Conservation (phyloP, 2,888 invertebrate genomes). For the Mesoligia furuncula region DNA sequence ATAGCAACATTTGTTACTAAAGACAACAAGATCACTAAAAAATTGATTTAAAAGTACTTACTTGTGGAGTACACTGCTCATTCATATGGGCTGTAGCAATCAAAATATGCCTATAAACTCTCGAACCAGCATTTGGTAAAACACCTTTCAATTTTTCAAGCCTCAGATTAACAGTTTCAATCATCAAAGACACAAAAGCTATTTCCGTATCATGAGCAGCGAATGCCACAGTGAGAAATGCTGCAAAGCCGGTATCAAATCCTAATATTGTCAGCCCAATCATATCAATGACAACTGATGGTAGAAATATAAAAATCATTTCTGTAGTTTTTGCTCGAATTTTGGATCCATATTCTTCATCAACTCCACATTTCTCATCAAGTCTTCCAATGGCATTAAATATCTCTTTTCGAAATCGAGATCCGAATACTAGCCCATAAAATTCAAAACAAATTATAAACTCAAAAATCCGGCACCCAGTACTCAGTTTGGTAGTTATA, state of each 20-base stretch:
- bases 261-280: slow-evolving; percentile 65
- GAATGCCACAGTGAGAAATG: slow-evolving; percentile 69
- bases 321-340: slow-evolving; percentile 56
- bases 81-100: slow-evolving; percentile 75
- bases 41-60: slow-evolving; percentile 60
- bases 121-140: slow-evolving; percentile 68
- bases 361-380: slow-evolving; percentile 73
- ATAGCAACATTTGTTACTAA: neutral
- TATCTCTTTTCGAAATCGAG: slow-evolving; percentile 61
- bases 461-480: slow-evolving; percentile 60
- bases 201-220: slow-evolving; percentile 80
- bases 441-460: slow-evolving; percentile 64
- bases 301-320: slow-evolving; percentile 53
- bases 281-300: slow-evolving; percentile 70
- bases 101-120: slow-evolving; percentile 77
- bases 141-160: slow-evolving; percentile 67
- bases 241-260: slow-evolving; percentile 51
- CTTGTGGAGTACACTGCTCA: slow-evolving; percentile 75
- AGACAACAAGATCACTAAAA: neutral
- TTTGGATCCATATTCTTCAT: slow-evolving; percentile 59
- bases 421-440: slow-evolving; percentile 58
- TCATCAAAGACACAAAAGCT: slow-evolving; percentile 72
- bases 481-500: slow-evolving; percentile 42
- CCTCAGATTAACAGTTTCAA: slow-evolving; percentile 77
- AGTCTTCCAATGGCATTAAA: slow-evolving; percentile 71